phyloP scores from a whole-genome alignment of 23 tunicate species.

The Aplidium turbinatum region DNA sequence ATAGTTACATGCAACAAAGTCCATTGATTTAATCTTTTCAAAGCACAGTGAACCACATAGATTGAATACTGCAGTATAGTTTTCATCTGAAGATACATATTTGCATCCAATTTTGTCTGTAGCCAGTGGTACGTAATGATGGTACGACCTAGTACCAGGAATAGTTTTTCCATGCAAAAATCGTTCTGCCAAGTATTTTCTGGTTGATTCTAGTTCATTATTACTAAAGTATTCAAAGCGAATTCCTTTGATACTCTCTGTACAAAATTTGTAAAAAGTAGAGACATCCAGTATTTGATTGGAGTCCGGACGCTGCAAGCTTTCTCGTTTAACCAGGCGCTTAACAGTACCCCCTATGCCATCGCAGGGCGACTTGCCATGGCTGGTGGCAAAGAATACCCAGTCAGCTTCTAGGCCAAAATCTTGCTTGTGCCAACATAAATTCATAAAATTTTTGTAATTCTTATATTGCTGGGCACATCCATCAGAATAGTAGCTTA shows the following conservation, averaged over 20 bases:
- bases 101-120: constrained; percentile 11
- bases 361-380: constrained; percentile 27
- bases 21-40: not conserved
- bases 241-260: not conserved
- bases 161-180: constrained; percentile 3
- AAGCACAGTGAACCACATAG: not conserved
- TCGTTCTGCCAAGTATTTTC: not conserved
- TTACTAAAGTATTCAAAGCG: not conserved
- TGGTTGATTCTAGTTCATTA: not conserved
- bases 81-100: not conserved
- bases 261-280: not conserved
- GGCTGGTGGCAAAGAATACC: constrained; percentile 14
- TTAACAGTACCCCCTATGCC: constrained; percentile 19
- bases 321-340: constrained; percentile 12
- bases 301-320: constrained; percentile 4
- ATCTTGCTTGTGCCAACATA: constrained; percentile 3
- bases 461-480: constrained; percentile 20
- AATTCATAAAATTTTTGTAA: constrained; percentile 26
- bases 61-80: not conserved
- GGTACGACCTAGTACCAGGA: constrained; percentile 7
- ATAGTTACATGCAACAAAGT: constrained; percentile 6
- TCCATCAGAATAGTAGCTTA: constrained; percentile 17
- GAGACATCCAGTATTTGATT: not conserved
- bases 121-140: not conserved
- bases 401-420: constrained; percentile 1